Conservation (phyloP, 2,888 invertebrate species). For the Zaprionus lineosus region DNA sequence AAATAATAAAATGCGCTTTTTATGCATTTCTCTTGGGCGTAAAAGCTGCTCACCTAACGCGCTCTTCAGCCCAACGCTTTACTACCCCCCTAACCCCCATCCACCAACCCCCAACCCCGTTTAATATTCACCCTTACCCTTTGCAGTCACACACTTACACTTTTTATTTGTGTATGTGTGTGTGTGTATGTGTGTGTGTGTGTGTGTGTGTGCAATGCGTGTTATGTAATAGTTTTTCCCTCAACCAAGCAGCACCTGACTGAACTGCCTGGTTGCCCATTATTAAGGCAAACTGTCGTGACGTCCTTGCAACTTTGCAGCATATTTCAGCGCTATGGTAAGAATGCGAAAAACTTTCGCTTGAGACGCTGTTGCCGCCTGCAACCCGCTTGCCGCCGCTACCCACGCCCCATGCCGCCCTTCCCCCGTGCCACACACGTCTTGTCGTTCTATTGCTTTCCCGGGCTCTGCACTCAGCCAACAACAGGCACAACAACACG, state of each 20-base stretch:
- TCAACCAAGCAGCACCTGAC: background rate
- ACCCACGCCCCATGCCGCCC: background rate
- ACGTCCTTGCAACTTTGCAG: constrained; percentile 70
- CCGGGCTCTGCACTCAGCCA: constrained; percentile 50
- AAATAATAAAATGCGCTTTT: constrained; percentile 76
- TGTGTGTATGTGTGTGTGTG: too few relatives aligned
- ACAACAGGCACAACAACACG: constrained; percentile 13
- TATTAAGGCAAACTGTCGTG: constrained; percentile 67
- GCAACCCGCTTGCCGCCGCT: background rate
- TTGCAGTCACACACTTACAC: too few relatives aligned
- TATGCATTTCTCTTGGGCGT: constrained; percentile 54
- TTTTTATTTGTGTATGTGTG: too few relatives aligned
- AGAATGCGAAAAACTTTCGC: constrained; percentile 56
- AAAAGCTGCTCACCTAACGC: constrained; percentile 3
- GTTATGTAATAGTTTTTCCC: constrained; percentile 65
- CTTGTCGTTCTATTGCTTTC: too few relatives aligned
- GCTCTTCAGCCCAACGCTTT: constrained; percentile 2
- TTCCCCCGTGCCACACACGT: too few relatives aligned
- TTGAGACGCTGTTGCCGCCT: constrained; percentile 18
- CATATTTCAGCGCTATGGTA: constrained; percentile 62
- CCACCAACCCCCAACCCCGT: too few relatives aligned
- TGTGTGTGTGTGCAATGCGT: constrained; percentile 64
- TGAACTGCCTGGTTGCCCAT: constrained; percentile 13
- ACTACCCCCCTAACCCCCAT: background rate
- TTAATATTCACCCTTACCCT: constrained; percentile 16